Conservation (phyloP, 2,797 vertebrate genomes). For the Nyctibius grandis region DNA sequence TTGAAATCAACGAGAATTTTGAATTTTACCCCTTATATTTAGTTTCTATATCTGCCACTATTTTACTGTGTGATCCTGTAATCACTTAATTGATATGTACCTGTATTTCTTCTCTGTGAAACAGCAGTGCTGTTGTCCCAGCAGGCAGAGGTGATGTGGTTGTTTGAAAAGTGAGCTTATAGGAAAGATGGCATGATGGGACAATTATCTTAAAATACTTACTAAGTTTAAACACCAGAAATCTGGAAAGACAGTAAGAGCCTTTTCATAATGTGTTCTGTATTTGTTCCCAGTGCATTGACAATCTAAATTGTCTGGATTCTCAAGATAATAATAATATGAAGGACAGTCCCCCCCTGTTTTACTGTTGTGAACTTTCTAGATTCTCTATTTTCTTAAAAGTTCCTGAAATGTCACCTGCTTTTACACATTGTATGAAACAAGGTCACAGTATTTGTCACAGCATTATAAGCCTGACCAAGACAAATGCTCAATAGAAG, state of each 20-base stretch:
- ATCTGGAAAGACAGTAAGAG: not conserved
- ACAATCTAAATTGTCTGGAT: not conserved
- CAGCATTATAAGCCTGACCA: not conserved
- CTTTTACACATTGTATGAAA: not conserved
- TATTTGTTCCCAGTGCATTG: not conserved
- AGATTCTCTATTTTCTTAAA: not conserved
- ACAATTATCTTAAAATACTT: not conserved
- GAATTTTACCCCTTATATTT: not conserved
- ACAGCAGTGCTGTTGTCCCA: not conserved
- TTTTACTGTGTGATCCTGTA: not conserved
- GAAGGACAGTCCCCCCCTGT: not conserved
- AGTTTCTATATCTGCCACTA: not conserved
- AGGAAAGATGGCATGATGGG: not conserved
- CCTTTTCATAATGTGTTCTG: not conserved
- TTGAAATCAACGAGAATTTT: not conserved
- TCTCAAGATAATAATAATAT: not conserved
- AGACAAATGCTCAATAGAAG: not conserved
- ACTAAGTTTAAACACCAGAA: not conserved
- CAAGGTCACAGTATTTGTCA: not conserved
- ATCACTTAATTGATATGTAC: not conserved
- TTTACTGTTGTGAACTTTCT: not conserved
- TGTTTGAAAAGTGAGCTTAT: not conserved
- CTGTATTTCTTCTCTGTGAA: not conserved
- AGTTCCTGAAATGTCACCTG: not conserved
- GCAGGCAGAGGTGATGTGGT: not conserved